Base-by-base conservation (phyloP, 2,113 vertebrate species). In the Pristiophorus japonicus region DNA sequence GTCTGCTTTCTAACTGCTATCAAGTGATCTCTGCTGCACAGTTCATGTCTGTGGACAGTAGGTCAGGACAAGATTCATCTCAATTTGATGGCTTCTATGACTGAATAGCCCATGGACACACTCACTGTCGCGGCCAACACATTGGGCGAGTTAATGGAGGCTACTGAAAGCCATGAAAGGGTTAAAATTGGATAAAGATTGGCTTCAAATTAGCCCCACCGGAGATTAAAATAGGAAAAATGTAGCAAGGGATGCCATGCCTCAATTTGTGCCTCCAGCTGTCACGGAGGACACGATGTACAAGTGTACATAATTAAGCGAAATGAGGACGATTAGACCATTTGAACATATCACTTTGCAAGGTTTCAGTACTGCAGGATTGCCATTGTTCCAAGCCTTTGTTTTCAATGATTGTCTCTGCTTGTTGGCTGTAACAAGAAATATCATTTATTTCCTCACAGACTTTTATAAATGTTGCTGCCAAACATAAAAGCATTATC, bases 401-500 rank as follows among this genome's bases (percentile, higher is more conserved):
- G 11, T n/a, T 63, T 92, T 92, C 88, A 38, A 92, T 92, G 5
- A 81, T 22, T 20, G 18, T 42, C 59, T 92, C 59, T 63, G 59
- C 59, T 92, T 62, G 30, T 18, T n/a, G 59, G 34, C 34, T 3
- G 4, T 91, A 20, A 38, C 38, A 84, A 85, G 38, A 92, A 91
- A 91, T 45, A 14, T 81, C n/a, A 81, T 42, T 81, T n/a, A 91
- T 91, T 91, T 92, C 59, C 18, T 63, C 38, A 12, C 55, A 92
- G 55, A 62, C 18, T 92, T 92, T 92, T 63, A 92, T 92, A 92
- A 92, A 92, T 92, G 88, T 63, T 92, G 59, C 88, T 92, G 88
- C 88, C 88, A 92, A 92, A 92, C 18, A 63, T 92, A 92, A 92
- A 92, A 65, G 59, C 59, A 92, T 92, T 63, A 92, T 92, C 88